Percentiles rank a stretch among this genome's conserved stretches.
Conservation (phyloP, 1,140 invertebrate species). For the Drosophila sucinea region DNA sequence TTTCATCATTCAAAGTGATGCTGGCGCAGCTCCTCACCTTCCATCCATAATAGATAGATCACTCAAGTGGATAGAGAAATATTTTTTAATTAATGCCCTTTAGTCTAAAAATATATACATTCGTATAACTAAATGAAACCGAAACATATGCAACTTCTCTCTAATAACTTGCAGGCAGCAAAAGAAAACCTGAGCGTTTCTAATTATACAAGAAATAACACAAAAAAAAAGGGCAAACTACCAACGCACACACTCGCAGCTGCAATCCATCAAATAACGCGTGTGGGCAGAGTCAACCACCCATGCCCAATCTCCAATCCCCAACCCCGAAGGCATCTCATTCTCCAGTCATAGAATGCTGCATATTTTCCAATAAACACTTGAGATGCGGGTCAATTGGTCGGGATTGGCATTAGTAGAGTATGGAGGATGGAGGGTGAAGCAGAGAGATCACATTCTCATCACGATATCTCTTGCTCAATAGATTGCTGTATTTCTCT, state of each 20-base stretch:
- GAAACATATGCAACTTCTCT: conserved; percentile 52
- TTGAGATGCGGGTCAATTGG: conserved; percentile 70
- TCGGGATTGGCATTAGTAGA: conserved; percentile 28
- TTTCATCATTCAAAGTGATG: conserved; percentile 39
- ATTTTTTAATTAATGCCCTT: conserved; percentile 64
- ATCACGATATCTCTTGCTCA: conserved; percentile 24
- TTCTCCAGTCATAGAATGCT: conserved; percentile 9
- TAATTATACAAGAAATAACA: conserved; percentile 57
- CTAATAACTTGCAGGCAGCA: conserved; percentile 46
- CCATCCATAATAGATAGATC: conserved; percentile 25
- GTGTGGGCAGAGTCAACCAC: conserved; percentile 27
- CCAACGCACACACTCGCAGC: conserved; percentile 43
- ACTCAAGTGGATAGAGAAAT: conserved; percentile 62
- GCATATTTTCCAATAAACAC: conserved; percentile 40
- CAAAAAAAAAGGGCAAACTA: conserved; percentile 29
- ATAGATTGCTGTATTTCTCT: conserved; percentile 21
- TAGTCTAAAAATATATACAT: conserved; percentile 34
- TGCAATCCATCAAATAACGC: conserved; percentile 71
- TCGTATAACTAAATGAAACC: conserved; percentile 31
- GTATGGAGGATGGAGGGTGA: neutral
- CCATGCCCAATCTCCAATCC: neutral
- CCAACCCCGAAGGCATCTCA: neutral
- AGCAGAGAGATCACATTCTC: neutral
- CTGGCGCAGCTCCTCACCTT: conserved; percentile 33
- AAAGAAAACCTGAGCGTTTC: conserved; percentile 54